Evolutionary conservation across 53 echinoderm and acorn worm species (phyloP), one percentile per base, ranked within the genome.

Genomic region (Zoroaster sp.): DNA sequence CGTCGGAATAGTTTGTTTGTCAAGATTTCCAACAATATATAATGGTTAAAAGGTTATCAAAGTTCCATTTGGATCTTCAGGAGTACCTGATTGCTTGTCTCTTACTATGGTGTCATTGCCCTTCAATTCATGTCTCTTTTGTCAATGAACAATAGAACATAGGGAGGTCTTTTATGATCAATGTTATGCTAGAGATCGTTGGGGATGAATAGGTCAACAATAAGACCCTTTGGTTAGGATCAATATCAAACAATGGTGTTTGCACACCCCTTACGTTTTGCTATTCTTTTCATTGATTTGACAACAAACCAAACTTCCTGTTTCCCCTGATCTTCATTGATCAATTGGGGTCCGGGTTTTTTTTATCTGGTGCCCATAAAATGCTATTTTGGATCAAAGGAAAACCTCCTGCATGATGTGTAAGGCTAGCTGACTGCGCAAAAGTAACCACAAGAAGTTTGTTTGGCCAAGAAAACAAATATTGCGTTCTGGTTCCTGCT

Each of bases 351-450:
- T 55, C 23, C 23, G 0, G n/a, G n/a, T n/a, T 55, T 55, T 55
- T n/a, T 21, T 55, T 23, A 55, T 21, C 6, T 23, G 55, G 25
- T 59, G 28, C 63, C 63, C 67, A 81, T 81, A 66, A 81, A 52
- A 85, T 47, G 85, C 70, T 69, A 32, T 49, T 47, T 33, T 32
- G 35, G 35, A 66, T 85, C 71, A 71, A 85, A 70, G 51, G 51
- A 47, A 71, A 71, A 5, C 15, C 35, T 85, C 47, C 52, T 71
- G 85, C 49, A 71, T 34, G 70, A 71, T 47, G 49, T 71, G 21
- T 71, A 49, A 75, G 75, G 40, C 47, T 69, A 17, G 18, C 42
- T 54, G 35, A 78, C 54, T 37, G 49, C 31, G 55, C 78, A 78
- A 78, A 15, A 55, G 59, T 37, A 78, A 78, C 78, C 78, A 55